Base-by-base conservation (phyloP, 2,797 vertebrate genomes). In the Semotilus atromaculatus region DNA sequence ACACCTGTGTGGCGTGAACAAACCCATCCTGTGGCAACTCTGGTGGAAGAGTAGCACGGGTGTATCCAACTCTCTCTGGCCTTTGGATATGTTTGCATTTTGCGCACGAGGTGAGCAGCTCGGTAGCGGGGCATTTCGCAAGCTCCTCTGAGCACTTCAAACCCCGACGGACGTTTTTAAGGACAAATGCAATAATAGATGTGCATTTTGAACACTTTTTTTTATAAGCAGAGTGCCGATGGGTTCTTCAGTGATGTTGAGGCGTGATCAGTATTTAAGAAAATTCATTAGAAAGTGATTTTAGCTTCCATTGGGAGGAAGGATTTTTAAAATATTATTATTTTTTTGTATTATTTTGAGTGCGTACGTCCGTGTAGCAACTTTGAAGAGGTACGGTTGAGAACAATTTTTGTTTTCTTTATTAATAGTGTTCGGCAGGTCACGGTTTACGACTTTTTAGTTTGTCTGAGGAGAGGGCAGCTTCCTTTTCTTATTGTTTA, bases 241-340 rank as follows among this genome's bases (percentile, higher is more conserved):
- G 86, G 81, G 77, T 53, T 74, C 68, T 81, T 84, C 70, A 66
- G 45, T 11, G 21, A 79, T 80, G 67, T 85, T 88, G 87, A 90
- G 92, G 90, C 90, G 91, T 94, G 94, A 95, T 95, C 94, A 94
- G 93, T 95, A 95, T 95, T 96, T 95, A 95, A 94, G 92, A 88
- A 94, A 92, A 93, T 86, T 86, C 93, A 89, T 93, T 88, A 91
- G 90, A 95, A 95, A 93, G 92, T 94, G 93, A 94, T 92, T 90
- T 90, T 90, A 86, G 90, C 94, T 95, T 95, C 93, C 91, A 92
- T 86, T 83, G 84, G 86, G 89, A 89, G 90, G 88, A 26, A 89
- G 87, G 86, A 86, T 77, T 74, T 78, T 81, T 58, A 0, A 75
- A 40, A 77, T 58, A 31, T n/a, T n/a, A n/a, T n/a, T n/a, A n/a